Base-by-base conservation (phyloP, 2,797 vertebrate species). In the Phoxinus dragarum region DNA sequence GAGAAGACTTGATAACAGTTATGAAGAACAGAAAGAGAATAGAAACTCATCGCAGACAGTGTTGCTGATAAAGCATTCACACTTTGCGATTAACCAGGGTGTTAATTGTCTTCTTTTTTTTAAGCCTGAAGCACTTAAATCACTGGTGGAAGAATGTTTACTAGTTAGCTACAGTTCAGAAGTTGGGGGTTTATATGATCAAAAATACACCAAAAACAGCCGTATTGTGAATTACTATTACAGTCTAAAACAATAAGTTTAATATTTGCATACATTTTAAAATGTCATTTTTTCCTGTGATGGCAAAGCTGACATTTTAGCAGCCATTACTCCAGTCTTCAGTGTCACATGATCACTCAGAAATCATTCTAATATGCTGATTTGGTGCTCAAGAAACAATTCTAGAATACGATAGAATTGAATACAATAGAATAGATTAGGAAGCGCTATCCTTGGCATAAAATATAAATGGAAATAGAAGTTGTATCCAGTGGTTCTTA, bases 1-100 rank as follows among this genome's bases (percentile, higher is more conserved):
- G 85, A 88, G 76, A 85, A 84, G 75, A 69, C 83, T 83, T 79
- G 73, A 61, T 78, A 72, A 73, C 66, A 79, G 69, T 84, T 86
- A 31, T 16, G 42, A 31, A 52, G 49, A 66, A 69, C 59, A 72
- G 42, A 73, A 52, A 73, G 76, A 77, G 54, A 84, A 68, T 56
- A 47, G 21, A 68, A 52, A 47, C 84, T 44, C 67, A 77, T 49
- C 42, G 12, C 77, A 74, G 31, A 56, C 54, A 71, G 56, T 75
- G 56, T 76, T 81, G 83, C 85, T 73, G 78, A 66, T 21, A 34
- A 75, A 67, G 80, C 59, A 56, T 54, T 56, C 10, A 27, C 74
- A 85, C 69, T 27, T 54, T 36, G 21, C 23, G 76, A 47, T 78
- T 71, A 38, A 31, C 44, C 34, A 81, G 49, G 47, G 54, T 84